Evolutionary conservation across 2,113 vertebrate species (phyloP).

Genomic region (Sterrhoptilus dennistouni): DNA sequence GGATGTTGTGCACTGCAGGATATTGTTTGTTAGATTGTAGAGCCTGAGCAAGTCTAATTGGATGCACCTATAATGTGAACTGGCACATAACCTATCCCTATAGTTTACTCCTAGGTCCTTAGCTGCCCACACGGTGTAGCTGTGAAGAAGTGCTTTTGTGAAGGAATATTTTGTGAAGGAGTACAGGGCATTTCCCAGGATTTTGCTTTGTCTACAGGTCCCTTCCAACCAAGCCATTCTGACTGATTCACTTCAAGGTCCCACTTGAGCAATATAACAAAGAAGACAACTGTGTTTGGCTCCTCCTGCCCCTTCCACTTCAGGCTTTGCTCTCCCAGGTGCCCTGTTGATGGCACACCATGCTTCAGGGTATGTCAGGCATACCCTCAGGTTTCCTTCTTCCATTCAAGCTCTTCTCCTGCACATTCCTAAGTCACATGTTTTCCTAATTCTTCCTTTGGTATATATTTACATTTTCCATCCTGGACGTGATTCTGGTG

Average conservation of each 20-base stretch:
- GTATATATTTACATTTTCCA: background rate
- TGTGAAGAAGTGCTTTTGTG: background rate
- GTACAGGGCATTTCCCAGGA: accelerated
- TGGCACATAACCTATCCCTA: background rate
- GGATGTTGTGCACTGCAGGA: background rate
- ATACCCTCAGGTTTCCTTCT: background rate
- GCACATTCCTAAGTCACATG: accelerated
- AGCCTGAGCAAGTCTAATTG: background rate
- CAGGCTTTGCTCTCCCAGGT: background rate
- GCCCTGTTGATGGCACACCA: accelerated
- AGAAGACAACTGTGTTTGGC: background rate
- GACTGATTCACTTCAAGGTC: background rate
- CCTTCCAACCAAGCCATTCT: background rate
- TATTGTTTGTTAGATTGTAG: background rate
- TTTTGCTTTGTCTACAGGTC: background rate
- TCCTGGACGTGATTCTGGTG: background rate
- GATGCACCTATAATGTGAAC: background rate
- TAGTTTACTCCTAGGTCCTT: background rate
- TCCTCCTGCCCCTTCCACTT: background rate
- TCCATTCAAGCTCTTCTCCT: background rate
- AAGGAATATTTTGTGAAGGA: background rate
- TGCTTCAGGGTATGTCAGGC: background rate
- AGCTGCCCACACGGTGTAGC: accelerated
- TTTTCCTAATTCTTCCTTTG: background rate
- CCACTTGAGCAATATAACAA: accelerated